A percentile compares a stretch with the other conserved stretches of the same genome.
Conservation (phyloP, 30 jellyfish, hydroid and myxozoan genomes). For the Nemopilema nomurai region DNA sequence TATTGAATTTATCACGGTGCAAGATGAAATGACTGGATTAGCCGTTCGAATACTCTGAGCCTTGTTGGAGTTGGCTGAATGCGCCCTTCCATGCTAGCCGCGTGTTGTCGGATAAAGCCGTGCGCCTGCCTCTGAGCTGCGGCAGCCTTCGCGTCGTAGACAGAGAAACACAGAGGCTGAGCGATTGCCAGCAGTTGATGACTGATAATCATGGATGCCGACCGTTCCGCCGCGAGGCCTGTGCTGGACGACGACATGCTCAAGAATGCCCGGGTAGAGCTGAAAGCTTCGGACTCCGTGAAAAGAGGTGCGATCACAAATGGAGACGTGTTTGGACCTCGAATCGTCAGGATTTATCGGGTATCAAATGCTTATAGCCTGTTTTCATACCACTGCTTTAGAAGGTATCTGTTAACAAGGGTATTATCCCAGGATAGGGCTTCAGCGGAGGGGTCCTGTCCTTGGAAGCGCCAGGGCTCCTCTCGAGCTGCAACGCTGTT, state of each 20-base stretch:
- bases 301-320: conserved; percentile 10
- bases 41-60: not conserved
- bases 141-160: not conserved
- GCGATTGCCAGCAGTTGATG: not conserved
- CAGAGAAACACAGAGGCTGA: not conserved
- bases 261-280: not conserved
- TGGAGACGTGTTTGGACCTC: conserved; percentile 33
- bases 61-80: not conserved
- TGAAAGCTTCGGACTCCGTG: not conserved
- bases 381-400: not conserved
- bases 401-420: not conserved
- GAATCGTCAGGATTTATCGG: conserved; percentile 23
- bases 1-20: conserved; percentile 9
- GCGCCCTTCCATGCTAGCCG: not conserved
- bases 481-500: too few species aligned
- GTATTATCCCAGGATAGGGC: not conserved
- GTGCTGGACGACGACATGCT: conserved; percentile 23
- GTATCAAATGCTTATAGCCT: not conserved
- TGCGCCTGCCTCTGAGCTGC: not conserved
- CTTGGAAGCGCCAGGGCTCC: too few species aligned
- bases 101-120: not conserved
- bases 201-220: conserved; percentile 9
- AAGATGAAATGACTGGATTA: conserved; percentile 24
- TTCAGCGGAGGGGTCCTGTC: too few species aligned
- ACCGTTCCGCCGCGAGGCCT: conserved; percentile 11